Evolutionary conservation across 2,113 vertebrate genomes (phyloP), one percentile per base, ranked within the genome.

Genomic region (Chelonoidis abingdonii): DNA sequence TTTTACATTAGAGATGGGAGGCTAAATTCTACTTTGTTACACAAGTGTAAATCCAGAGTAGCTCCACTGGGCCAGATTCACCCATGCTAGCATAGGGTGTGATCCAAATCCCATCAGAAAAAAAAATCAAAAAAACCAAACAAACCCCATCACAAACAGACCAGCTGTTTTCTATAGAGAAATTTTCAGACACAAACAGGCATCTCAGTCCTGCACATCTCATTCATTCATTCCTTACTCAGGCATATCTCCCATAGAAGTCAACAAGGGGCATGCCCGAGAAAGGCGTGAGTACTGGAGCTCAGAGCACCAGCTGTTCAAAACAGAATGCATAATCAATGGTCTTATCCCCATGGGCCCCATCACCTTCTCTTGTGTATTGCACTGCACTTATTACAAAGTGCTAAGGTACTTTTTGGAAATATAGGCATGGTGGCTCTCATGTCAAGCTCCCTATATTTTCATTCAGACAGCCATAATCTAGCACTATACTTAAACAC

Each of bases 361-460:
- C 65, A 47, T 75, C 80, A 83, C 38, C 7, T 69, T 19, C 31
- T 69, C 62, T 19, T n/a, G 62, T 75, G 5, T 31, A 76, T 53
- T 62, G 16, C 78, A 62, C 25, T 75, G 53, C 14, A 50, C 81
- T 86, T 69, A 69, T 92, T 4, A 2, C 56, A 96, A 96, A 91
- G 86, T 44, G 76, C 16, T 69, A 8, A 9, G 14, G 31, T 35
- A 19, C 31, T 56, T 84, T 49, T 38, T 88, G 80, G 0, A 1
- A 86, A 95, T 93, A 89, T 10, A 94, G 38, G 5, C 88, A n/a
- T 41, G 83, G 62, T 59, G 38, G 83, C 81, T 86, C 38, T 78
- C 52, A 47, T 83, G 83, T 52, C 1, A 90, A 91, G 96, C 94
- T 95, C 87, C 57, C 53, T 86, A 35, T 89, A 94, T 92, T 95